Conservation (phyloP, 2,888 invertebrate genomes). For the Ectemnius lituratus region DNA sequence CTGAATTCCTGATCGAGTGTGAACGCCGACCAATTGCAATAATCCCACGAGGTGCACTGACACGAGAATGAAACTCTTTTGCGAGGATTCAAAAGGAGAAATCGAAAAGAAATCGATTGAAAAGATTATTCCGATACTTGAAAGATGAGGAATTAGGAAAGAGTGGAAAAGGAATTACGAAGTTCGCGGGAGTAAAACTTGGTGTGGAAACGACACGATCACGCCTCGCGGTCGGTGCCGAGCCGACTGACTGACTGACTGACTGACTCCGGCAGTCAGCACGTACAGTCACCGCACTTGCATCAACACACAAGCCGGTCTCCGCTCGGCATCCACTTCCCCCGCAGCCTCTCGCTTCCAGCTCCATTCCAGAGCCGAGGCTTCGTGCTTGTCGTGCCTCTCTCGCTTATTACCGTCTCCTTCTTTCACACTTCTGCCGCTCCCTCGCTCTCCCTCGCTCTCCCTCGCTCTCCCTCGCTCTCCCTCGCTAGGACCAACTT, state of each 20-base stretch:
- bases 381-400: slow-evolving; percentile 4
- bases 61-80: neutral
- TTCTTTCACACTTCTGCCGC: slow-evolving; percentile 9
- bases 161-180: too few relatives aligned
- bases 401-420: neutral
- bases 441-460: slow-evolving; percentile 1
- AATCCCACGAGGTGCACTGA: slow-evolving; percentile 8
- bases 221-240: slow-evolving; percentile 64
- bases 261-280: slow-evolving; percentile 67
- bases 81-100: neutral
- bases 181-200: too few relatives aligned
- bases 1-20: neutral
- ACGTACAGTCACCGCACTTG: slow-evolving; percentile 65
- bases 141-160: neutral
- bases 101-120: neutral
- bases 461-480: neutral
- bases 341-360: slow-evolving; percentile 63
- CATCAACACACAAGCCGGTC: slow-evolving; percentile 56
- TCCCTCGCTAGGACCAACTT: neutral
- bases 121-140: too few relatives aligned
- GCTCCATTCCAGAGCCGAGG: slow-evolving; percentile 60
- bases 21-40: neutral
- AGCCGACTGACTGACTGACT: slow-evolving; percentile 71
- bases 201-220: slow-evolving; percentile 38
- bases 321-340: slow-evolving; percentile 49